Conservation (phyloP, 2,888 invertebrate species). For the Pachymerium ferrugineum region DNA sequence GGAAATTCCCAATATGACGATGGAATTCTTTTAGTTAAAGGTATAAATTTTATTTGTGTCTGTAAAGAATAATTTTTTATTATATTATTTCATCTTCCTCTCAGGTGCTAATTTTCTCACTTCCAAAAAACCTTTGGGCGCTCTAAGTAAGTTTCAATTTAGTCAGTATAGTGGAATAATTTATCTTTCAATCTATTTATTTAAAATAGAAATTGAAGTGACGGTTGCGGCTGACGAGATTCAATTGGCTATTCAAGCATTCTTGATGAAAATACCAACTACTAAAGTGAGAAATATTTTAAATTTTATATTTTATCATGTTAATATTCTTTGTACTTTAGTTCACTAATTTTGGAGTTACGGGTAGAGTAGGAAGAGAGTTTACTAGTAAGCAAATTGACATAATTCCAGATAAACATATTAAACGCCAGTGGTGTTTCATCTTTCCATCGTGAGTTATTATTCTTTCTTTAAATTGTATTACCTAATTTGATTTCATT, state of each 20-base stretch:
- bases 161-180: no score
- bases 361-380: neutral
- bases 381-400: neutral
- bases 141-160: neutral
- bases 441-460: neutral
- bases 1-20: neutral
- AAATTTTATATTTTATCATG: neutral
- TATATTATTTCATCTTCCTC: neutral
- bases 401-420: neutral
- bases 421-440: neutral
- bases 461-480: neutral
- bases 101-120: slow-evolving; percentile 5
- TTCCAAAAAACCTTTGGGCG: neutral
- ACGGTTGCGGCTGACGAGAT: neutral
- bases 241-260: neutral
- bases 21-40: slow-evolving; percentile 29
- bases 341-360: neutral
- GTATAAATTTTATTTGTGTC: neutral
- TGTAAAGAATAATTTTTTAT: neutral
- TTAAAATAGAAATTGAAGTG: neutral
- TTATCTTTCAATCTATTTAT: no score
- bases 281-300: neutral
- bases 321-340: neutral
- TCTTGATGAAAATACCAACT: neutral
- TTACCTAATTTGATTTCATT: neutral